Percentiles rank a stretch among this genome's conserved stretches.
These are phyloP conservation scores for Candoia aspera DNA, from an alignment of 2,113 vertebrate genomes.

Conservation along the genomic window DNA sequence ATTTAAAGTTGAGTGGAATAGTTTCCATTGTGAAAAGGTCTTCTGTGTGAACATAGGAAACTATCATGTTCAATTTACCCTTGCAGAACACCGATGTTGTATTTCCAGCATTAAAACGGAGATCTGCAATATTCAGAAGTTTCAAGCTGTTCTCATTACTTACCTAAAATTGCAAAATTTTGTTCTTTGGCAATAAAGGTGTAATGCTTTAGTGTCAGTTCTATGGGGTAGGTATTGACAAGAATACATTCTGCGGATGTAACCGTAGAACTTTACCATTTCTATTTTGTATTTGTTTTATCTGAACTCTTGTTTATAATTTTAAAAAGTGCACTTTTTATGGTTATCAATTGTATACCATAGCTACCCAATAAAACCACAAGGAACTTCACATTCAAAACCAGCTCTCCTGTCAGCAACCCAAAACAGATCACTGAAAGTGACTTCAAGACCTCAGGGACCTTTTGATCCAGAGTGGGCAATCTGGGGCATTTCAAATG, in stretches of 20 bases:
- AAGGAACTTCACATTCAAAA: not conserved
- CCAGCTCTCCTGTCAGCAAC: not conserved
- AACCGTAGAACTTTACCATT: no score
- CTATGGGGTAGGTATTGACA: no score
- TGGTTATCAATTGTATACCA: not conserved
- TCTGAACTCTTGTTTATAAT: no score
- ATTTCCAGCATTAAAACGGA: not conserved
- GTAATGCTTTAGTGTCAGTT: no score
- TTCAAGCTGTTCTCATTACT: no score
- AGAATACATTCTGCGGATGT: no score
- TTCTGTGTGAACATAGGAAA: not conserved
- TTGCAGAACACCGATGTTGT: not conserved
- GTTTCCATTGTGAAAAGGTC: not conserved
- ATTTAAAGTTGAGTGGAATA: not conserved
- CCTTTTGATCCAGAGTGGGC: not conserved
- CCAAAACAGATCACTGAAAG: not conserved
- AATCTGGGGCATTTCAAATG: no score
- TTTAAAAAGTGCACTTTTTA: not conserved
- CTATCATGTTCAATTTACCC: not conserved
- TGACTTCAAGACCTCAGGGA: not conserved
- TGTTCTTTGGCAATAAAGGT: no score
- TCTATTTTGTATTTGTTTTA: no score
- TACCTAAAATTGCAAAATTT: no score
- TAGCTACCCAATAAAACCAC: not conserved
- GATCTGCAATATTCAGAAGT: not conserved